These are phyloP conservation scores for Phylloscopus trochilus DNA, from an alignment of 2,113 vertebrate species.

Conservation along the genomic window DNA sequence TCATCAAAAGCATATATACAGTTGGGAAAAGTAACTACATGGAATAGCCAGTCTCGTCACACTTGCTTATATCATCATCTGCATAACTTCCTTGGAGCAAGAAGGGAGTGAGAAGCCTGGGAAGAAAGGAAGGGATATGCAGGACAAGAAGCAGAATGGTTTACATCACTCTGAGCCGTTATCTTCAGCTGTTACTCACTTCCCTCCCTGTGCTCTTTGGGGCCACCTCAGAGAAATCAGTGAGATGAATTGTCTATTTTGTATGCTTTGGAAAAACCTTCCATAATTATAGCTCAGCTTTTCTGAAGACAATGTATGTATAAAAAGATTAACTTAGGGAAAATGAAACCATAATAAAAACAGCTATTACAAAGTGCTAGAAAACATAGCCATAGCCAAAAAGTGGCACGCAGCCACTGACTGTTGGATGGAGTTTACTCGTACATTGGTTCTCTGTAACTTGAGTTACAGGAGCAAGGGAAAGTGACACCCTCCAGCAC, in stretches of 20 bases:
- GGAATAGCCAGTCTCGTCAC: neutral
- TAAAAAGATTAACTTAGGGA: neutral
- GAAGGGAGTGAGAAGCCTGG: neutral
- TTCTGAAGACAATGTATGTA: neutral
- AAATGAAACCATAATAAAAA: neutral
- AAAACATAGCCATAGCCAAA: neutral
- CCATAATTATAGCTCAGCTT: neutral
- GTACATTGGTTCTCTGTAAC: neutral
- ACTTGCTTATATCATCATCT: neutral
- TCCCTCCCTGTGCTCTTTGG: neutral
- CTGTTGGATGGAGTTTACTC: neutral
- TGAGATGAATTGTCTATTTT: neutral
- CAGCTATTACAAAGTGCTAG: neutral
- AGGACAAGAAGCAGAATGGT: slow-evolving; percentile 16
- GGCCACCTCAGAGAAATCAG: neutral
- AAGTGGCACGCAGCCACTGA: neutral
- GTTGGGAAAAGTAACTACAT: neutral
- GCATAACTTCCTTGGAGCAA: neutral
- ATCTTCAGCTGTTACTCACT: neutral
- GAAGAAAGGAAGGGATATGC: neutral
- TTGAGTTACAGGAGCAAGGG: neutral
- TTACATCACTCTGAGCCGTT: neutral
- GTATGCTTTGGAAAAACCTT: neutral
- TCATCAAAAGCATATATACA: neutral
- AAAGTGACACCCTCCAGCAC: neutral